These are phyloP conservation scores for Rhingia campestris DNA, from an alignment of 2,888 invertebrate genomes.

Conservation along the genomic window DNA sequence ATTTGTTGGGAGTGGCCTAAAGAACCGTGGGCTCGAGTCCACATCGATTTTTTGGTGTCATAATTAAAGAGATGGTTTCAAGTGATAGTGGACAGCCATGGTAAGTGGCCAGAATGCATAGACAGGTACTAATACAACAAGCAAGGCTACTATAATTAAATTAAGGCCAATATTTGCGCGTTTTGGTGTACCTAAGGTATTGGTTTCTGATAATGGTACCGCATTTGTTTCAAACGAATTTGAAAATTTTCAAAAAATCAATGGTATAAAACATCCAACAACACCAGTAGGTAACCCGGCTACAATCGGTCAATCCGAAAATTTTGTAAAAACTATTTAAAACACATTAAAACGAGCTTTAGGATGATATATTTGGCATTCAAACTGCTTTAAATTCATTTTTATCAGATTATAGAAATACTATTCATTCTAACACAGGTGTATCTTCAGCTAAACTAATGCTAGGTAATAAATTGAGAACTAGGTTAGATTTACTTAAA, in stretches of 20 bases:
- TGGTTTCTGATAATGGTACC: too few relatives aligned
- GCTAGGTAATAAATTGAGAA: conserved; percentile 10
- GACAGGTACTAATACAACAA: conserved; percentile 64
- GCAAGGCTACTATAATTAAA: conserved; percentile 38
- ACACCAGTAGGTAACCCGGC: conserved; percentile 12
- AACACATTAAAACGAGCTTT: conserved; percentile 21
- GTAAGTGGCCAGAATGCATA: conserved; percentile 74
- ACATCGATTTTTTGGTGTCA: conserved; percentile 57
- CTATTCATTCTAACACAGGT: conserved; percentile 27
- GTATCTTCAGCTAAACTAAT: conserved; percentile 16
- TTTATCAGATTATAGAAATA: conserved; percentile 19
- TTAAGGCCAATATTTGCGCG: conserved; percentile 71
- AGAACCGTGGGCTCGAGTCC: conserved; percentile 70
- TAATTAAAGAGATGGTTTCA: conserved; percentile 48
- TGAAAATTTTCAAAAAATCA: conserved; percentile 49
- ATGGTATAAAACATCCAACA: conserved; percentile 27
- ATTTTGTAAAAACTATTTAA: conserved; percentile 13
- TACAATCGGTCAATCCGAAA: not conserved
- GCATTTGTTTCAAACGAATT: too few relatives aligned
- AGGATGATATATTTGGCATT: conserved; percentile 5
- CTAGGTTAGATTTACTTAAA: conserved; percentile 24
- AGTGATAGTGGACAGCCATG: conserved; percentile 75
- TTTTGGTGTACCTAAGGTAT: too few relatives aligned
- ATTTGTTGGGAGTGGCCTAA: conserved; percentile 57
- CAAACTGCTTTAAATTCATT: conserved; percentile 16